phyloP scores from a whole-genome alignment of 2,797 vertebrate genomes.

The Protonibea diacanthus region DNA sequence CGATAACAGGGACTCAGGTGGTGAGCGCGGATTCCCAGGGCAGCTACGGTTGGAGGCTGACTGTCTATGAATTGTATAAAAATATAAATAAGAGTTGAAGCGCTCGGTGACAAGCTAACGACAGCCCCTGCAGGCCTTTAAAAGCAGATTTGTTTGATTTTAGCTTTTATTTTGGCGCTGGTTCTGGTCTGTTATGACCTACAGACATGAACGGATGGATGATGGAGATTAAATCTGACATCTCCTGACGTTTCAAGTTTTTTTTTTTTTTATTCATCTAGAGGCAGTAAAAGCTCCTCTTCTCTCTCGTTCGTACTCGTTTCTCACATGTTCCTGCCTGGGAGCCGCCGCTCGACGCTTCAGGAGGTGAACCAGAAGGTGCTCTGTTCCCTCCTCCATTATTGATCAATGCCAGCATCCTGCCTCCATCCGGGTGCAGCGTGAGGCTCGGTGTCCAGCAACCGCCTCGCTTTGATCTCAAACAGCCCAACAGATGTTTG shows the following conservation, averaged over 20 bases:
- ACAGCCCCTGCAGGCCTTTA: neutral
- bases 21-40: neutral
- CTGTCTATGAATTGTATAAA: constrained; percentile 8
- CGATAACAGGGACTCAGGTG: constrained; percentile 28
- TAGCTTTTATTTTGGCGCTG: neutral
- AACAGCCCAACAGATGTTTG: constrained; percentile 37
- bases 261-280: neutral
- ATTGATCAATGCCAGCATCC: constrained; percentile 39
- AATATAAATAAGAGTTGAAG: constrained; percentile 1
- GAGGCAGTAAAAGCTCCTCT: neutral
- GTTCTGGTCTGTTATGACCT: neutral
- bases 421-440: constrained; percentile 23
- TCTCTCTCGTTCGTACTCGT: neutral
- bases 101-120: neutral
- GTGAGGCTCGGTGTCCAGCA: constrained; percentile 33
- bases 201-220: neutral
- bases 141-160: neutral
- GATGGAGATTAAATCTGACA: neutral
- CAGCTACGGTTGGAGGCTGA: constrained; percentile 22
- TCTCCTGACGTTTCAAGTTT: neutral
- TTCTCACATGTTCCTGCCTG: constrained; percentile 22
- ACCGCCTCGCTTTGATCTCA: constrained; percentile 38
- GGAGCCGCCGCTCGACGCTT: constrained; percentile 2
- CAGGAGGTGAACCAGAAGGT: constrained; percentile 42
- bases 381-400: constrained; percentile 46